Base-by-base conservation (phyloP, 1,140 invertebrate genomes). In the Zaprionus nigranus region DNA sequence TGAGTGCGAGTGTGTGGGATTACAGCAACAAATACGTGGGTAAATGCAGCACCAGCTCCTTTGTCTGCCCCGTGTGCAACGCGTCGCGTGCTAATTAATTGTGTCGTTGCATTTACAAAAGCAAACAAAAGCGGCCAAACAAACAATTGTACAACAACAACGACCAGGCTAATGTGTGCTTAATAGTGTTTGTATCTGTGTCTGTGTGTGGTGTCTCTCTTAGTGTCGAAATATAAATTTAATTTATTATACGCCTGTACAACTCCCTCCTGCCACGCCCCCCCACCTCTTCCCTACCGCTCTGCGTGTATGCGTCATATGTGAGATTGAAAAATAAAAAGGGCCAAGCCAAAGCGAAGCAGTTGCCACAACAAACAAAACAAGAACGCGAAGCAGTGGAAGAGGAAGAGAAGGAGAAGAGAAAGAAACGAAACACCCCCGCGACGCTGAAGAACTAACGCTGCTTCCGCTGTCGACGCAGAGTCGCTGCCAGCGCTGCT, bases 291-390 rank as follows among this genome's bases (percentile, higher is more conserved):
- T 17, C 4, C 4, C 36, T 4, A 0, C 36, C 59, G 11, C 54
- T 30, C 6, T 49, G 9, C 24, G 58, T 72, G 58, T 70, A 80
- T 86, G 85, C 84, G 85, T 87, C 84, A 87, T 90, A 81, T 84
- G 78, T 87, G 36, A 51, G 75, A 66, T 71, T 38, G 54, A 74
- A 53, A 36, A 36, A 36, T 38, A 76, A 75, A 77, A 53, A 82
- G 73, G 53, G 65, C 56, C 53, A 78, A 82, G 60, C 49, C 85
- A 56, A 64, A 46, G 36, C 58, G 65, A 66, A 74, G 65, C 46
- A 78, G 65, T 38, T n/a, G n/a, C n/a, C 85, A 75, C 81, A 87
- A 88, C 77, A 87, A 75, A 83, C 40, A 64, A 56, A 57, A 56
- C 26, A 57, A 64, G 54, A 56, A 64, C 51, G 36, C 58, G 65